Evolutionary conservation across 1,140 invertebrate genomes (phyloP).

Genomic region (Phymastichus coffea): DNA sequence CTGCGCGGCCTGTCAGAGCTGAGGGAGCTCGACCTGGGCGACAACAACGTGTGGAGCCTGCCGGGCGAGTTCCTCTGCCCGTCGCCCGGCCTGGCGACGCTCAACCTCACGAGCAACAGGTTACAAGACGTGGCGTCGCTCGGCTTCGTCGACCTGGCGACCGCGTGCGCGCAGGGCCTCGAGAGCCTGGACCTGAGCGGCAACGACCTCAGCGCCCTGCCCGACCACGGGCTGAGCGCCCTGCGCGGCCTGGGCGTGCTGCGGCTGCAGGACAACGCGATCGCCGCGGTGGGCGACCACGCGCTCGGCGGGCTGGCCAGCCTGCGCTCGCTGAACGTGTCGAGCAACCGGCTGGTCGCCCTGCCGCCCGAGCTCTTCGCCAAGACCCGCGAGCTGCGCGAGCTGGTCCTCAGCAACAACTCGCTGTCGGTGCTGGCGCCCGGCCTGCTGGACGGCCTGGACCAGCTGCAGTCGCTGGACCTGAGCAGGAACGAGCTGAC

Average conservation of each 20-base stretch:
- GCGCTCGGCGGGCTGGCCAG: slow-evolving; percentile 68
- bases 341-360: slow-evolving; percentile 73
- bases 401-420: slow-evolving; percentile 79
- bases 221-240: slow-evolving; percentile 69
- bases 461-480: slow-evolving; percentile 75
- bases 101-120: slow-evolving; percentile 79
- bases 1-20: slow-evolving; percentile 69
- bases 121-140: slow-evolving; percentile 73
- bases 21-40: slow-evolving; percentile 69
- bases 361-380: slow-evolving; percentile 75
- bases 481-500: slow-evolving; percentile 76
- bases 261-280: slow-evolving; percentile 72
- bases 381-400: slow-evolving; percentile 65
- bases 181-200: slow-evolving; percentile 72
- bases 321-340: slow-evolving; percentile 72
- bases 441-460: slow-evolving; percentile 72
- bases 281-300: slow-evolving; percentile 70
- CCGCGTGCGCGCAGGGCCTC: slow-evolving; percentile 64
- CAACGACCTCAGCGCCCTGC: slow-evolving; percentile 70
- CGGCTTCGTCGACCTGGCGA: slow-evolving; percentile 68
- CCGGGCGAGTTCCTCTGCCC: slow-evolving; percentile 75
- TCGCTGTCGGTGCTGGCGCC: slow-evolving; percentile 74
- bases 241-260: slow-evolving; percentile 67
- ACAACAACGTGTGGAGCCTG: slow-evolving; percentile 79
- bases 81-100: slow-evolving; percentile 64